A percentile compares a stretch with the other conserved stretches of the same genome.
Evolutionary conservation across 1,140 invertebrate species (phyloP).

Genomic region (Medauroidea extradentata): DNA sequence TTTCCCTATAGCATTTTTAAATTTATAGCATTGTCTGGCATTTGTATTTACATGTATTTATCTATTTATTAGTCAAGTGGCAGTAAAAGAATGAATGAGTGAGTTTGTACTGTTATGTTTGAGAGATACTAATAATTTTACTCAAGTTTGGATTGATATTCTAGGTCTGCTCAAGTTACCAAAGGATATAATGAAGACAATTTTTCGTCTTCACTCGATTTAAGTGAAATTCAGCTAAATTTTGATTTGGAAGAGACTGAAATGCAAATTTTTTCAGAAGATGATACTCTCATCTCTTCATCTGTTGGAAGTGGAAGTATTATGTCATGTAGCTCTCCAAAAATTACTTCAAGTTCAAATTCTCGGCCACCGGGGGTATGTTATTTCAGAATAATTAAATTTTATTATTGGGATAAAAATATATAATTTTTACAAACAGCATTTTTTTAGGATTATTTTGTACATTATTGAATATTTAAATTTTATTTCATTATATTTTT

Average conservation of each 20-base stretch:
- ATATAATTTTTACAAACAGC: no score
- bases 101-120: no score
- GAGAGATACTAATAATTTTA: no score
- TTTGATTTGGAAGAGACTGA: constrained; percentile 80
- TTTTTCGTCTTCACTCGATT: constrained; percentile 54
- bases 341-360: neutral
- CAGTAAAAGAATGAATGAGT: no score
- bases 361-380: neutral
- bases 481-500: no score
- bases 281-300: constrained; percentile 58
- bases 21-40: no score
- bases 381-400: neutral
- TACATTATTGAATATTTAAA: no score
- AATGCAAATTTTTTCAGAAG: constrained; percentile 80
- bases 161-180: neutral
- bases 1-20: no score
- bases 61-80: no score
- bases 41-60: no score
- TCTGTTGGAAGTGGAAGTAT: constrained; percentile 19
- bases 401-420: neutral
- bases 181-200: constrained; percentile 6
- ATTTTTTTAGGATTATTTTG: no score
- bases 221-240: constrained; percentile 76
- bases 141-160: no score
- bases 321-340: constrained; percentile 40